Conservation (phyloP, 2,888 invertebrate species). For the Malthinus seriepunctatus region DNA sequence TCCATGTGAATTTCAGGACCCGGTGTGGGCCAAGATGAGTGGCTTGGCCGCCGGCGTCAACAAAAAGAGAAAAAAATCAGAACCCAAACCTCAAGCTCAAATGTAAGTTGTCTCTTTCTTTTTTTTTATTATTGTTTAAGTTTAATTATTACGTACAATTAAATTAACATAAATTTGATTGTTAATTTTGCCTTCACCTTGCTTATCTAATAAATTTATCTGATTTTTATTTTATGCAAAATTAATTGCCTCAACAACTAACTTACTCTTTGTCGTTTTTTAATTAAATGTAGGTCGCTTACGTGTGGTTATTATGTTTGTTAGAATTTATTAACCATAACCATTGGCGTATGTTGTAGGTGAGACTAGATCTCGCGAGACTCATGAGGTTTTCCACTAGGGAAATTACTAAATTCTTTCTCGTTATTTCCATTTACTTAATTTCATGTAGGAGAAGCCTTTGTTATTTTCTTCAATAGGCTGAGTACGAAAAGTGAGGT, state of each 20-base stretch:
- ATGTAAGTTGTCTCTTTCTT: constrained; percentile 56
- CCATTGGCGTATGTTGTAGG: too few relatives aligned
- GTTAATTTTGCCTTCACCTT: neutral
- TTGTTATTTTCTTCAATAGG: too few relatives aligned
- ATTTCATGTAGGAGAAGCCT: too few relatives aligned
- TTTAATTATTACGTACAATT: too few relatives aligned
- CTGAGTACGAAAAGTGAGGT: too few relatives aligned
- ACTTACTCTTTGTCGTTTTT: constrained; percentile 40
- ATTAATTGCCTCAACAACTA: neutral
- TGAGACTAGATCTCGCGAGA: too few relatives aligned
- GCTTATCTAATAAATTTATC: constrained; percentile 5
- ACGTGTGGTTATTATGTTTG: constrained; percentile 8
- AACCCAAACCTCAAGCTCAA: constrained; percentile 66
- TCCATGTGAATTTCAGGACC: constrained; percentile 88
- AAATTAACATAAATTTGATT: too few relatives aligned
- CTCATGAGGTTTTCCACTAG: too few relatives aligned
- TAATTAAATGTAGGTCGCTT: constrained; percentile 41
- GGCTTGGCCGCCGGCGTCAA: constrained; percentile 66
- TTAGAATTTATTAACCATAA: too few relatives aligned
- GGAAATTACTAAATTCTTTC: too few relatives aligned
- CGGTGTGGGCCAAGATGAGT: constrained; percentile 86
- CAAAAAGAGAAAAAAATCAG: constrained; percentile 66
- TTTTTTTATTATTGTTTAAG: neutral
- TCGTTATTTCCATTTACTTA: too few relatives aligned
- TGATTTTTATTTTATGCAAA: constrained; percentile 7